phyloP scores from a whole-genome alignment of 2,888 invertebrate species.

The Halocaridina rubra region DNA sequence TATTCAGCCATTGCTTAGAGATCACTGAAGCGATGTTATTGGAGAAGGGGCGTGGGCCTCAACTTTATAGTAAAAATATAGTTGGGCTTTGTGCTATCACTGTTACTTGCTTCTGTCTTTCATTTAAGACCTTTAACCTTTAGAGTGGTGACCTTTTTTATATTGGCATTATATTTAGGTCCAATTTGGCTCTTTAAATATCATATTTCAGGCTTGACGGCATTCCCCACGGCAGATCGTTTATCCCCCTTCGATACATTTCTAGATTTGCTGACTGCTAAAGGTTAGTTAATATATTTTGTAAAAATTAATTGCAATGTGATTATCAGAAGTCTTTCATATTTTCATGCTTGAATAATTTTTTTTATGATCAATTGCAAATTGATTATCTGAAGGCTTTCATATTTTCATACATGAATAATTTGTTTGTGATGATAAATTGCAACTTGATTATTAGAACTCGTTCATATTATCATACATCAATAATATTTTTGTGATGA shows the following conservation, averaged over 20 bases:
- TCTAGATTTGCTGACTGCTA: conserved; percentile 85
- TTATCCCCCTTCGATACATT: conserved; percentile 86
- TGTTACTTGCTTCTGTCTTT: background rate
- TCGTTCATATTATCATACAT: background rate
- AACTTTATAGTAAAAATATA: too few relatives aligned
- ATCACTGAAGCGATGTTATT: too few relatives aligned
- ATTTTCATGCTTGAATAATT: background rate
- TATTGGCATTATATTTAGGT: too few relatives aligned
- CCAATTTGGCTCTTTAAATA: too few relatives aligned
- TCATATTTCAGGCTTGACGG: conserved; percentile 79
- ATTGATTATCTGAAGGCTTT: too few relatives aligned
- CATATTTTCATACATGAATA: background rate
- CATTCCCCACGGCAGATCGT: conserved; percentile 79
- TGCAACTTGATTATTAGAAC: background rate
- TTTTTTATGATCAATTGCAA: background rate
- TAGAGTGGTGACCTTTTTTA: too few relatives aligned
- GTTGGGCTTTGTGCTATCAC: too few relatives aligned
- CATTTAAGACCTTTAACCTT: too few relatives aligned
- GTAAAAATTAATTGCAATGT: background rate
- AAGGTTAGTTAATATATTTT: conserved; percentile 70
- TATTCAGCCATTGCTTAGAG: too few relatives aligned
- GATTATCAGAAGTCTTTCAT: background rate
- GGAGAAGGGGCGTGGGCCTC: too few relatives aligned
- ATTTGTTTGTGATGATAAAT: background rate
- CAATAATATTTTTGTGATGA: too few relatives aligned